Base-by-base conservation (phyloP, 2,797 vertebrate genomes). In the Tinamus major region DNA sequence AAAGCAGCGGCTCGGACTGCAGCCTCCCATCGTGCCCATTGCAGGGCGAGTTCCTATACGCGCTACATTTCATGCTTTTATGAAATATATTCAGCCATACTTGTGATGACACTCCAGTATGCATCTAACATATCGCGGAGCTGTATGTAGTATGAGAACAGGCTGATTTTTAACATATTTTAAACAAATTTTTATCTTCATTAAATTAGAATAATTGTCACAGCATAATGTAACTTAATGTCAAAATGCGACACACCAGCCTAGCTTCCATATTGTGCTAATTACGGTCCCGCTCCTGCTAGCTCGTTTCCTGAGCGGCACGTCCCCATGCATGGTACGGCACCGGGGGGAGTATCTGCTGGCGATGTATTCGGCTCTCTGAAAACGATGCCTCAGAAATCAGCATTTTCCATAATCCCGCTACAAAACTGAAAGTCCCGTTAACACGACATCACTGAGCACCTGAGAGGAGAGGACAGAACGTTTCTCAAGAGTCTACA, bases 391-490 rank as follows among this genome's bases (percentile, higher is more conserved):
- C 56, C 39, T 85, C 49, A 11, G 69, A 78, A 94, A 85, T 13
- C 17, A 89, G n/a, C 65, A 83, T 27, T 79, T 78, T 31, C 84
- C 76, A 55, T 80, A 89, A 94, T 92, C 77, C 89, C 82, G 65
- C 93, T 79, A 89, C 88, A 33, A 69, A 85, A 86, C 71, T 49
- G 69, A 56, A 87, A 89, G 79, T 81, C 82, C 77, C 69, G 83
- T 80, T 81, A 93, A 39, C 42, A 26, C 51, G 4, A 27, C 93
- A 8, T 51, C 59, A 26, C 91, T 3, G 76, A 89, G 77, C 87
- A 89, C 90, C 92, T 95, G 90, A 93, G 85, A 91, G 84, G 78
- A 82, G 62, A 93, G 90, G 81, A 93, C 69, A 63, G 83, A 87
- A 80, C 0, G 1, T 67, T 92, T 85, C 94, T 87, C 85, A 69